phyloP scores from a whole-genome alignment of 2,113 vertebrate species.

The Larimichthys crocea region DNA sequence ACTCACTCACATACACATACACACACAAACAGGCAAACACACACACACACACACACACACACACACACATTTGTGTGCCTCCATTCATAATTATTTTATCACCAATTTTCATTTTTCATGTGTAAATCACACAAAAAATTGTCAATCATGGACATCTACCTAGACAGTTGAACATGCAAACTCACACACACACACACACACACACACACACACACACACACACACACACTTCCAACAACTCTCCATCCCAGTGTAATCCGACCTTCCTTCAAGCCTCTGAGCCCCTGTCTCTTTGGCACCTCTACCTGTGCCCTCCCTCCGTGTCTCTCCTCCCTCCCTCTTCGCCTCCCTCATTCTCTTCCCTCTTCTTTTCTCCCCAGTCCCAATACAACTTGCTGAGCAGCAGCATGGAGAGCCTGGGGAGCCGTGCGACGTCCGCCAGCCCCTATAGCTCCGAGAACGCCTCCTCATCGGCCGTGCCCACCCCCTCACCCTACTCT shows the following conservation, averaged over 20 bases:
- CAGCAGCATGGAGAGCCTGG: constrained; percentile 98
- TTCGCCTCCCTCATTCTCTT: constrained; percentile 77
- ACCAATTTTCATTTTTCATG: not conserved
- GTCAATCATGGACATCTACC: not conserved
- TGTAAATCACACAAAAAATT: constrained; percentile 2
- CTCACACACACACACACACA: too few relatives aligned
- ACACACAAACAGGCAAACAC: not conserved
- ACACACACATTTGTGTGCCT: not conserved
- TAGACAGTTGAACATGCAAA: not conserved
- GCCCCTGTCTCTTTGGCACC: constrained; percentile 74
- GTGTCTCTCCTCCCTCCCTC: constrained; percentile 79
- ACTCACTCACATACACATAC: constrained; percentile 12
- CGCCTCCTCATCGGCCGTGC: constrained; percentile 89
- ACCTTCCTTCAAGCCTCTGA: constrained; percentile 80
- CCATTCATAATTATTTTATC: not conserved
- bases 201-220: constrained; percentile 7
- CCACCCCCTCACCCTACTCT: constrained; percentile 96
- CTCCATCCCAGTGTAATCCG: constrained; percentile 85
- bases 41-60: too few relatives aligned
- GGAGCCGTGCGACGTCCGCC: constrained; percentile 91
- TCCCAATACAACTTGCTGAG: constrained; percentile 99
- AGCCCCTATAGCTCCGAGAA: constrained; percentile 98
- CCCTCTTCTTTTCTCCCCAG: constrained; percentile 85
- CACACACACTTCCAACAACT: constrained; percentile 17
- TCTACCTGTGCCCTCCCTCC: constrained; percentile 87